Evolutionary conservation across 2,113 vertebrate species (phyloP).

Genomic region (Turnix velox): DNA sequence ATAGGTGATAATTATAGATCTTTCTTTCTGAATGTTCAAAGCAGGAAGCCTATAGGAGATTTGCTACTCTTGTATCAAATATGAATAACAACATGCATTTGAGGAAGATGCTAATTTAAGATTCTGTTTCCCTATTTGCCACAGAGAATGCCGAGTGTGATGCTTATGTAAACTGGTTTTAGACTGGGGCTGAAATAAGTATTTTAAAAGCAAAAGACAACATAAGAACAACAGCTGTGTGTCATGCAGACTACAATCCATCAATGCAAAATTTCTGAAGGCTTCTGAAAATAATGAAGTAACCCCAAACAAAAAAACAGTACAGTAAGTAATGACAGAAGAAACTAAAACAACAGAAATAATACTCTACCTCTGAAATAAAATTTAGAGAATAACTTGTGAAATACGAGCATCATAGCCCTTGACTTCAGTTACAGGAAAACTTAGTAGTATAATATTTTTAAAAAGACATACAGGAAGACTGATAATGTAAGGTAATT

Average conservation of each 20-base stretch:
- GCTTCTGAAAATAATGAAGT: not conserved
- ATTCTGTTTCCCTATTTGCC: not conserved
- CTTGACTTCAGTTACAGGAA: not conserved
- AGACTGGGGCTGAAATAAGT: not conserved
- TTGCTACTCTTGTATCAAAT: not conserved
- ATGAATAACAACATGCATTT: not conserved
- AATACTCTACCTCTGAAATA: not conserved
- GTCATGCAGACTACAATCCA: not conserved
- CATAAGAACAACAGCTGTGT: not conserved
- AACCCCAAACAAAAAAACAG: not conserved
- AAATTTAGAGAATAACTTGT: not conserved
- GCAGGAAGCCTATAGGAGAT: not conserved
- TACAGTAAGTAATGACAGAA: not conserved
- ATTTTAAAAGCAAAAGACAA: not conserved
- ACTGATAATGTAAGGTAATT: not conserved
- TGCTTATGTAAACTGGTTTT: not conserved
- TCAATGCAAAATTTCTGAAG: not conserved
- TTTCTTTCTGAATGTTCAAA: not conserved
- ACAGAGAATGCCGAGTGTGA: accelerated
- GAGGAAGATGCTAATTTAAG: not conserved
- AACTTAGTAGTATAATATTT: not conserved
- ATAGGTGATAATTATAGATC: not conserved
- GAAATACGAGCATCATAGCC: not conserved
- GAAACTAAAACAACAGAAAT: not conserved
- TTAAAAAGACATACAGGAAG: not conserved